A percentile compares a stretch with the other conserved stretches of the same genome.
Conservation (phyloP, 1,140 invertebrate species). For the Drosophila lowei region DNA sequence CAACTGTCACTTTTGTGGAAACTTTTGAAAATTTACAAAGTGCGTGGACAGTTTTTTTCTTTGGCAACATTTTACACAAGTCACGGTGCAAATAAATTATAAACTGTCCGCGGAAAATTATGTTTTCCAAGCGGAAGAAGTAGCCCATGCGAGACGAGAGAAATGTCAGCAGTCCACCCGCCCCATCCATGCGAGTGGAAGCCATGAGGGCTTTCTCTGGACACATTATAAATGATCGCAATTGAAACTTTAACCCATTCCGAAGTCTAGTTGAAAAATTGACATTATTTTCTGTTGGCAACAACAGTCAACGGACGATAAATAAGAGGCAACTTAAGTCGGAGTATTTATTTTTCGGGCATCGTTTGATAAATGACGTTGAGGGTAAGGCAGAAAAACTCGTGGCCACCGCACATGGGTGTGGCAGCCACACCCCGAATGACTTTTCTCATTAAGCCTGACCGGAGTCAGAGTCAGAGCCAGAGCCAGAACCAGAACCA, state of each 20-base stretch:
- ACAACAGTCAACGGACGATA: slow-evolving; percentile 49
- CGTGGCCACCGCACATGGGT: slow-evolving; percentile 40
- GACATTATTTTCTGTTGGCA: slow-evolving; percentile 60
- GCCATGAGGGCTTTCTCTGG: slow-evolving; percentile 3
- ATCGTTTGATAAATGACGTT: slow-evolving; percentile 75
- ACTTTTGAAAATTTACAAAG: slow-evolving; percentile 41
- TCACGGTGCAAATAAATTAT: slow-evolving; percentile 65
- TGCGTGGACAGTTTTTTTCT: slow-evolving; percentile 19
- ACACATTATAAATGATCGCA: slow-evolving; percentile 57
- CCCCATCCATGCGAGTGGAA: neutral
- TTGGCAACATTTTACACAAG: slow-evolving; percentile 44
- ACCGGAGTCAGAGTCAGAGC: too few relatives aligned
- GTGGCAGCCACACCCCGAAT: slow-evolving; percentile 48
- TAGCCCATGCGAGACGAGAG: neutral
- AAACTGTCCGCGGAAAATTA: slow-evolving; percentile 44
- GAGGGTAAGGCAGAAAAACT: slow-evolving; percentile 17
- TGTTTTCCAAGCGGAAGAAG: slow-evolving; percentile 15
- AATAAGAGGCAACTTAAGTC: slow-evolving; percentile 63
- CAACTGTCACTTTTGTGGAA: slow-evolving; percentile 58
- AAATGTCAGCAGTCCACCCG: slow-evolving; percentile 12
- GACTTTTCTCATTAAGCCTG: slow-evolving; percentile 75
- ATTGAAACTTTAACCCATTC: slow-evolving; percentile 73
- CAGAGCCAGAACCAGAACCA: slow-evolving; percentile 5
- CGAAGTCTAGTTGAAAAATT: slow-evolving; percentile 61
- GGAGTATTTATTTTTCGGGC: slow-evolving; percentile 62